phyloP scores from a whole-genome alignment of 2,797 vertebrate species.

The Caiman crocodilus region DNA sequence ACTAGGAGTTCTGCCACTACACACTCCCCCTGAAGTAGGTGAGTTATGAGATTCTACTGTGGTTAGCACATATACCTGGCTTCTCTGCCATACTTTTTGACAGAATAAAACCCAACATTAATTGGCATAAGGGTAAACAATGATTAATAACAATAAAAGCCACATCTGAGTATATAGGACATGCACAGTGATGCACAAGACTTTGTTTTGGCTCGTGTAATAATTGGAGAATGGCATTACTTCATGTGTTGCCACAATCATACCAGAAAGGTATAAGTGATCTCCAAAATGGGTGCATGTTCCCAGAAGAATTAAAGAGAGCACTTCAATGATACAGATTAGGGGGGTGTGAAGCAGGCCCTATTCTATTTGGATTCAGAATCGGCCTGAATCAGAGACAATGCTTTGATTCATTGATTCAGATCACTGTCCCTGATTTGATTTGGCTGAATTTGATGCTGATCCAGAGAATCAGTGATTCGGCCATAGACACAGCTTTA shows the following conservation, averaged over 20 bases:
- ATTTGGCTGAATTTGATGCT: too few relatives aligned
- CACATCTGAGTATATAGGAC: slow-evolving; percentile 23
- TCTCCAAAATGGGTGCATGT: fast-evolving
- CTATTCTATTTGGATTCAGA: too few relatives aligned
- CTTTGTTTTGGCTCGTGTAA: slow-evolving; percentile 61
- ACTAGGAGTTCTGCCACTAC: background rate
- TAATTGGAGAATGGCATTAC: slow-evolving; percentile 1
- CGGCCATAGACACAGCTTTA: too few relatives aligned
- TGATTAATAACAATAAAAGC: slow-evolving; percentile 70
- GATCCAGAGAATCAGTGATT: too few relatives aligned
- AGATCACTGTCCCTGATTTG: too few relatives aligned
- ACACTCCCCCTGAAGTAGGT: background rate
- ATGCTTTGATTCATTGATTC: too few relatives aligned
- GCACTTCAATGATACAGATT: slow-evolving; percentile 1
- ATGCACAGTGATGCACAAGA: background rate
- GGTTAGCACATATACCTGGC: background rate
- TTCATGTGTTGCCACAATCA: background rate
- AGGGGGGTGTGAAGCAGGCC: too few relatives aligned
- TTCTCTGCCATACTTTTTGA: slow-evolving; percentile 40
- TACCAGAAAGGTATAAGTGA: background rate
- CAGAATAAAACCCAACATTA: slow-evolving; percentile 55
- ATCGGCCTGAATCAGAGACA: too few relatives aligned
- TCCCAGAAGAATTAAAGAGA: slow-evolving; percentile 28
- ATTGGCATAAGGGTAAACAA: slow-evolving; percentile 66
- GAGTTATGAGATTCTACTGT: background rate